Percentiles rank a stretch among this genome's conserved stretches.
Evolutionary conservation across 2,113 vertebrate species (phyloP).

Genomic region (Chiloscyllium plagiosum): DNA sequence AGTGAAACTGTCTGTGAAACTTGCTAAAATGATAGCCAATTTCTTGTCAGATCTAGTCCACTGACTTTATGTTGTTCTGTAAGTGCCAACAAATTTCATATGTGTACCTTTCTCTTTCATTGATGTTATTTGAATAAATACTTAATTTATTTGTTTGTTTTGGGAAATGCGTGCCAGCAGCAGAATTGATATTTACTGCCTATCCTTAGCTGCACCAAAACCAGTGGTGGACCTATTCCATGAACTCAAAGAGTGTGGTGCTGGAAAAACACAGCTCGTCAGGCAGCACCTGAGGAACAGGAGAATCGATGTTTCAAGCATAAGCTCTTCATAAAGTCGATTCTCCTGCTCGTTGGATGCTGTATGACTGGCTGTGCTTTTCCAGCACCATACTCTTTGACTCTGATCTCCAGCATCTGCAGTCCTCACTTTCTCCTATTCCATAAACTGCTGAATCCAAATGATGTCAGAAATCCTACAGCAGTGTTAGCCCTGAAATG

Average conservation of each 20-base stretch:
- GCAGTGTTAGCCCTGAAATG: background rate
- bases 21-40: no score
- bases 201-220: background rate
- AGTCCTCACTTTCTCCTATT: background rate
- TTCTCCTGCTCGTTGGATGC: no score
- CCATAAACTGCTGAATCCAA: background rate
- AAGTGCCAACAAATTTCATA: background rate
- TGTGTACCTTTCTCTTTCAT: background rate
- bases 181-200: background rate
- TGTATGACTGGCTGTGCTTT: no score
- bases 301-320: no score
- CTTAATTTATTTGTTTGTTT: background rate
- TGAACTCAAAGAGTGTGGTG: no score
- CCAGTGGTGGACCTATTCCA: background rate
- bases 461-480: background rate
- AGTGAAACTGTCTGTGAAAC: no score
- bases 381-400: no score
- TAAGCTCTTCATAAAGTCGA: no score
- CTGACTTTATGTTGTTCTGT: background rate
- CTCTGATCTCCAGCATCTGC: no score
- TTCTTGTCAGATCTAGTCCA: no score
- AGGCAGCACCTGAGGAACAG: no score
- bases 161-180: background rate
- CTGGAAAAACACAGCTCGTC: no score
- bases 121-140: background rate